A percentile compares a stretch with the other conserved stretches of the same genome.
Evolutionary conservation across 2,888 invertebrate species (phyloP).

Genomic region (Lumbricus terrestris): DNA sequence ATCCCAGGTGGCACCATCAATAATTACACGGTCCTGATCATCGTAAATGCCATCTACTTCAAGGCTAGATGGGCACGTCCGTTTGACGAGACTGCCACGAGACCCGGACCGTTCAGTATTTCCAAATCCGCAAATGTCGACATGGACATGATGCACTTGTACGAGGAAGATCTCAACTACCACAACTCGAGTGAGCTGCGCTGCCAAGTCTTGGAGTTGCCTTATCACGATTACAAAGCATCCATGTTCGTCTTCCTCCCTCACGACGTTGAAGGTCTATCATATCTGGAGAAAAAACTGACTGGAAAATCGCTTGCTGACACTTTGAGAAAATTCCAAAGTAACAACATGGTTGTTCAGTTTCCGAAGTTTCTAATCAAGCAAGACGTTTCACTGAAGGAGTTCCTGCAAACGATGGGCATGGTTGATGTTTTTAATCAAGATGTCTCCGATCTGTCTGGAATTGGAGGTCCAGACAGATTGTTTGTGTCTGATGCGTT

Average conservation of each 20-base stretch:
- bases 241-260: slow-evolving; percentile 41
- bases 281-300: slow-evolving; percentile 24
- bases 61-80: too few species aligned
- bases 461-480: slow-evolving; percentile 42
- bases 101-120: too few species aligned
- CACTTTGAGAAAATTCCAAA: neutral
- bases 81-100: slow-evolving; percentile 65
- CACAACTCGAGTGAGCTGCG: neutral
- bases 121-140: neutral
- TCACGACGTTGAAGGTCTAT: slow-evolving; percentile 14
- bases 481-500: slow-evolving; percentile 48
- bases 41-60: too few species aligned
- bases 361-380: slow-evolving; percentile 40
- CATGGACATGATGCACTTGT: slow-evolving; percentile 15
- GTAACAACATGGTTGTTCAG: slow-evolving; percentile 17
- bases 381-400: slow-evolving; percentile 29
- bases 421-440: slow-evolving; percentile 41
- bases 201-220: slow-evolving; percentile 66
- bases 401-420: slow-evolving; percentile 34
- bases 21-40: too few species aligned
- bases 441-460: slow-evolving; percentile 49
- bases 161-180: neutral
- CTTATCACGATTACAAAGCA: slow-evolving; percentile 62
- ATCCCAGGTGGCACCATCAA: too few species aligned
- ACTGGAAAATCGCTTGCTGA: slow-evolving; percentile 16